phyloP scores from a whole-genome alignment of 2,113 vertebrate genomes.

The Mesoclemmys tuberculata region DNA sequence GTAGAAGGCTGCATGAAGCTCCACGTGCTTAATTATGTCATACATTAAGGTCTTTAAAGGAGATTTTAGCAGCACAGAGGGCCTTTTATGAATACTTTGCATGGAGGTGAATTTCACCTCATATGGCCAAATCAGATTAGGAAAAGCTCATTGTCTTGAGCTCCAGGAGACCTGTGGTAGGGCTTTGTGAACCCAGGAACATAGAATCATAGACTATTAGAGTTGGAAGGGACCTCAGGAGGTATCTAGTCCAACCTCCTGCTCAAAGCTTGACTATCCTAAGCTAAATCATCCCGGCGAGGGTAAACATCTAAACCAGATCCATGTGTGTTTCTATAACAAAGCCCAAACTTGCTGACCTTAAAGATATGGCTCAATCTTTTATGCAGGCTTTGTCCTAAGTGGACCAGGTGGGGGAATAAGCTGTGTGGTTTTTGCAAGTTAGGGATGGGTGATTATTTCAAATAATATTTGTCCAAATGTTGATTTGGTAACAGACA shows the following conservation, averaged over 20 bases:
- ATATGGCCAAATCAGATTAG: background rate
- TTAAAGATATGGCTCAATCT: background rate
- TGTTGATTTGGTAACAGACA: background rate
- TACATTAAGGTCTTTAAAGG: background rate
- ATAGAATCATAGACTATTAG: too few relatives aligned
- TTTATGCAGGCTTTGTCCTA: background rate
- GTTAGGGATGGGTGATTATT: background rate
- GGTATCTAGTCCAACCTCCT: too few relatives aligned
- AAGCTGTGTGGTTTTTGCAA: background rate
- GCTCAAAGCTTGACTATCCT: too few relatives aligned
- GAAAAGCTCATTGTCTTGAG: background rate
- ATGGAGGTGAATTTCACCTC: fast-evolving
- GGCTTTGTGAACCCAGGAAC: fast-evolving
- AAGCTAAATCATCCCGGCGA: too few relatives aligned
- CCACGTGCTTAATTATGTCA: background rate
- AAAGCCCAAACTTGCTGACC: background rate
- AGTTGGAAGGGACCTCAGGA: too few relatives aligned
- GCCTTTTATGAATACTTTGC: background rate
- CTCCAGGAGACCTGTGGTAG: background rate
- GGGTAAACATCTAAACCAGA: background rate
- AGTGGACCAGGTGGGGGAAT: background rate
- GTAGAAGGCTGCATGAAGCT: background rate
- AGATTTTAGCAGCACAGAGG: background rate
- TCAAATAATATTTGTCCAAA: background rate
- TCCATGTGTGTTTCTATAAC: background rate